Evolutionary conservation across 2,113 vertebrate species (phyloP).

Genomic region (Eurystomus gularis): DNA sequence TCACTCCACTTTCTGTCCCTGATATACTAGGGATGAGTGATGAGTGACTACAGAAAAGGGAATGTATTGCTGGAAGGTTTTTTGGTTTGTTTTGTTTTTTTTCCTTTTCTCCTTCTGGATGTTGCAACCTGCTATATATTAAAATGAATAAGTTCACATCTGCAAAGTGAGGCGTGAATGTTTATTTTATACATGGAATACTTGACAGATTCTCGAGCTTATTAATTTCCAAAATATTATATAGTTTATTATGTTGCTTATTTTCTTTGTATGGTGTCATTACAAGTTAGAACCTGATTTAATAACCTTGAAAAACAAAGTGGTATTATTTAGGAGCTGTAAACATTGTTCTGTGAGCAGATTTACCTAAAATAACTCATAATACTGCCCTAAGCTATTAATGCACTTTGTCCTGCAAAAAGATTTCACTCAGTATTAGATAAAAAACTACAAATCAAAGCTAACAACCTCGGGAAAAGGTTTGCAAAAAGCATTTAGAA

Average conservation of each 20-base stretch:
- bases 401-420: slow-evolving; percentile 17
- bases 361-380: slow-evolving; percentile 45
- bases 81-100: not conserved
- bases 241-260: not conserved
- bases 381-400: not conserved
- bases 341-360: not conserved
- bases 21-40: slow-evolving; percentile 11
- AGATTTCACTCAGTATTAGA: not conserved
- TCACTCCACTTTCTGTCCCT: slow-evolving; percentile 5
- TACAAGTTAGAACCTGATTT: slow-evolving; percentile 13
- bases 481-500: slow-evolving; percentile 4
- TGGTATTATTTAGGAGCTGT: not conserved
- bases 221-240: not conserved
- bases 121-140: not conserved
- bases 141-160: slow-evolving; percentile 32
- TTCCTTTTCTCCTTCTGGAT: not conserved
- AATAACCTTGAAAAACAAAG: not conserved
- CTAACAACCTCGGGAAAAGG: slow-evolving; percentile 13
- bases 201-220: not conserved
- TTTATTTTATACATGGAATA: not conserved
- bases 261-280: not conserved
- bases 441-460: slow-evolving; percentile 22
- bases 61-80: slow-evolving; percentile 14
- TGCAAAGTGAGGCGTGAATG: not conserved
- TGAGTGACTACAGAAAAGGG: slow-evolving; percentile 24